Evolutionary conservation across 2,888 invertebrate species (phyloP).

Genomic region (Sipha maydis): DNA sequence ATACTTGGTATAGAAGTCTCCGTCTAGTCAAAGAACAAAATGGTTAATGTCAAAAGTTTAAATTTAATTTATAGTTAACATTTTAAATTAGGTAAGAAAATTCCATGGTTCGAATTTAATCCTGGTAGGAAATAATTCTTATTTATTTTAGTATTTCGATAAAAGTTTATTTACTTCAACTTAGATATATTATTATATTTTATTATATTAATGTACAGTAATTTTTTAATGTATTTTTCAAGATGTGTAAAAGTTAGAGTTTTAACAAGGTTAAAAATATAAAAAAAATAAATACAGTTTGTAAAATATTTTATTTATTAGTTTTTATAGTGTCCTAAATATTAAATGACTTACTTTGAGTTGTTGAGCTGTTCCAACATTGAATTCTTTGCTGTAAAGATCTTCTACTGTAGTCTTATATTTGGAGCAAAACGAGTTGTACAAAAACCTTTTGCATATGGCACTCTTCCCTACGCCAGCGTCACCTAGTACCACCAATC

Average conservation of each 20-base stretch:
- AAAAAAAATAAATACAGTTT: neutral
- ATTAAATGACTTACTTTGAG: constrained; percentile 72
- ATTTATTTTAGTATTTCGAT: neutral
- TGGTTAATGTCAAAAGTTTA: neutral
- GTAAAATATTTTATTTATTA: neutral
- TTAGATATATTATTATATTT: neutral
- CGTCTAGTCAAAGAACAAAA: neutral
- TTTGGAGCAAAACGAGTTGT: constrained; percentile 81
- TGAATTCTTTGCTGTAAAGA: constrained; percentile 85
- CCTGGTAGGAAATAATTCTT: no score
- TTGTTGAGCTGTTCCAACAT: constrained; percentile 78
- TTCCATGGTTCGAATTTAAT: neutral
- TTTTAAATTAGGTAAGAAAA: neutral
- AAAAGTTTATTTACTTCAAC: neutral
- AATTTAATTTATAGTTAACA: neutral
- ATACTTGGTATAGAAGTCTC: no score
- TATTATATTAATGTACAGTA: neutral
- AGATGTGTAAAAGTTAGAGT: neutral
- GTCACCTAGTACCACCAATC: constrained; percentile 85
- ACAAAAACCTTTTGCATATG: constrained; percentile 82
- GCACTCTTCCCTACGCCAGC: constrained; percentile 87
- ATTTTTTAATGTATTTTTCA: neutral
- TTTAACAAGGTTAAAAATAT: neutral
- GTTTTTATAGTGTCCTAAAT: neutral
- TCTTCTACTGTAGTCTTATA: constrained; percentile 90